These are phyloP conservation scores for Geodia barretti DNA, from an alignment of 37 sponge, comb jelly and placozoan genomes.

Conservation along the genomic window DNA sequence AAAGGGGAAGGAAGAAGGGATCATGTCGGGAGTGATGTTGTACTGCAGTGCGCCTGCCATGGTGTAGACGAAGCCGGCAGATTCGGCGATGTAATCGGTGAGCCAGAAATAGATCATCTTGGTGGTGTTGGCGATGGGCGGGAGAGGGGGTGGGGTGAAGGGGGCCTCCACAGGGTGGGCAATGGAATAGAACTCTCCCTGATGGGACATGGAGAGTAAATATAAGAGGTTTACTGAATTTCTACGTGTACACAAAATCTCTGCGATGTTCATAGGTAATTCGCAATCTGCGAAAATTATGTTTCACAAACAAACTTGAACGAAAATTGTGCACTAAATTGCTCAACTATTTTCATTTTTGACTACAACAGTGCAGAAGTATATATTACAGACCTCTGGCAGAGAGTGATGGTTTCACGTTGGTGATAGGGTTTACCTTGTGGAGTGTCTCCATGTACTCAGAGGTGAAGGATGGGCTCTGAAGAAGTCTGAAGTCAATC, in stretches of 20 bases:
- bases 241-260: background rate
- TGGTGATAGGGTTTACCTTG: no score
- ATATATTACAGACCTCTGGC: background rate
- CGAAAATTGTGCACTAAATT: no score
- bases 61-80: constrained; percentile 85
- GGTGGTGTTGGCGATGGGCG: constrained; percentile 30
- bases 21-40: constrained; percentile 51
- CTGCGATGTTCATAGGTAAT: background rate
- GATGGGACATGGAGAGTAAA: no score
- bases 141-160: constrained; percentile 69
- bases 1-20: constrained; percentile 36
- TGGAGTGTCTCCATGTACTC: constrained; percentile 61
- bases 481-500: constrained; percentile 60
- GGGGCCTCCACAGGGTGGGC: constrained; percentile 76
- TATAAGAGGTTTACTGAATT: background rate
- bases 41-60: constrained; percentile 64
- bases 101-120: constrained; percentile 90
- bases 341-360: no score
- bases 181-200: constrained; percentile 81
- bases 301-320: no score
- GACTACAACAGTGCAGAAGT: background rate
- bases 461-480: constrained; percentile 57
- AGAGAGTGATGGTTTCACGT: no score
- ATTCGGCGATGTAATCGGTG: constrained; percentile 81
- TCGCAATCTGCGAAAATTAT: background rate